These are phyloP conservation scores for Henricia sp. DNA, from an alignment of 53 echinoderm and acorn worm genomes.

Conservation along the genomic window DNA sequence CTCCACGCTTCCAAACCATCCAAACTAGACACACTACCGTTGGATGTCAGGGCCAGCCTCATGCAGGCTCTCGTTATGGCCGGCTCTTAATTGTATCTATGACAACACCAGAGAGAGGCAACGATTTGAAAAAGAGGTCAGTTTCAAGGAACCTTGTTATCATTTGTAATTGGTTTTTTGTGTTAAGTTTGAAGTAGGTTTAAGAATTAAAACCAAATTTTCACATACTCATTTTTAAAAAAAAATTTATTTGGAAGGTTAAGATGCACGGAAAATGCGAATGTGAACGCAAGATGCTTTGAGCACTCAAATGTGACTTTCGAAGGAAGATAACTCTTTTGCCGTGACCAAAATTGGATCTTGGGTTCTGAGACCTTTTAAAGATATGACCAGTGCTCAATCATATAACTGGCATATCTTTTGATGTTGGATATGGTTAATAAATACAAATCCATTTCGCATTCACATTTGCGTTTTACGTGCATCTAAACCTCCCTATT, in stretches of 20 bases:
- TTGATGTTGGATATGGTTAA: no score
- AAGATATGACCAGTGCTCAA: no score
- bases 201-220: no score
- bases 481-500: no score
- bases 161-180: background rate
- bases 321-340: background rate
- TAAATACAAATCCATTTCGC: no score
- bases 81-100: slow-evolving; percentile 78
- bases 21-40: slow-evolving; percentile 81
- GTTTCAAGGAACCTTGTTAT: background rate
- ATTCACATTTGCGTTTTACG: no score
- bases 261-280: background rate
- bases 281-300: no score
- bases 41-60: slow-evolving; percentile 82
- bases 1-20: slow-evolving; percentile 78
- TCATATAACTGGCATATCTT: no score
- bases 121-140: slow-evolving; percentile 82
- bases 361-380: no score
- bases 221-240: background rate
- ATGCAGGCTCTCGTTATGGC: slow-evolving; percentile 98
- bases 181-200: no score
- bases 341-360: background rate
- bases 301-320: background rate
- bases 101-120: slow-evolving; percentile 70
- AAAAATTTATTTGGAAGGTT: background rate